Percentiles rank a stretch among this genome's conserved stretches.
Evolutionary conservation across 2,797 vertebrate genomes (phyloP).

Genomic region (Pelochelys cantorii): DNA sequence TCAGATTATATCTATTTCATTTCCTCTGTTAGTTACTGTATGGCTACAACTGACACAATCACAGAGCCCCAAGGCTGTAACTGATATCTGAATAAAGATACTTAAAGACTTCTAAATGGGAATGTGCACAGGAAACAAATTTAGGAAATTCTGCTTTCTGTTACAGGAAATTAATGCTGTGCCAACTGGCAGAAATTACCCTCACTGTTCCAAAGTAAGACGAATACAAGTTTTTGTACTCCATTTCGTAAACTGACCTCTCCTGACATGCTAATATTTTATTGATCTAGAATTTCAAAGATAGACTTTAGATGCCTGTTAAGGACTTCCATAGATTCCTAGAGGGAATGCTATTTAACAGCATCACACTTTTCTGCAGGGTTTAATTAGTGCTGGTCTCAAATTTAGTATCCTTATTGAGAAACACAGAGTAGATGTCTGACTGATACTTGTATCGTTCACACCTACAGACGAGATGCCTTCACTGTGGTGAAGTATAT

Average conservation of each 20-base stretch:
- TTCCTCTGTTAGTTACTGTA: slow-evolving; percentile 77
- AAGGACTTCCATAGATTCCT: slow-evolving; percentile 35
- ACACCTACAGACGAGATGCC: slow-evolving; percentile 59
- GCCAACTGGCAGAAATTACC: slow-evolving; percentile 80
- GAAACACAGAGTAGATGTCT: slow-evolving; percentile 1
- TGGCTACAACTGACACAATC: slow-evolving; percentile 60
- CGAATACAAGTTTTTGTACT: slow-evolving; percentile 68
- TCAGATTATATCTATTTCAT: slow-evolving; percentile 76
- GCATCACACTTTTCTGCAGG: slow-evolving; percentile 34
- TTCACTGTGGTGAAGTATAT: slow-evolving; percentile 41
- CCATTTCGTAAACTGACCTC: slow-evolving; percentile 72
- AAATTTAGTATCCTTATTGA: slow-evolving; percentile 39
- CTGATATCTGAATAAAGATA: slow-evolving; percentile 75
- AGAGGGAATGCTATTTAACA: slow-evolving; percentile 61
- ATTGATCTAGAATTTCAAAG: slow-evolving; percentile 80
- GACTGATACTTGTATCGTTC: slow-evolving; percentile 43
- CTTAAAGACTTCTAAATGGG: slow-evolving; percentile 68
- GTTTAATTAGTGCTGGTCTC: slow-evolving; percentile 4
- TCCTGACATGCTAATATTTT: slow-evolving; percentile 67
- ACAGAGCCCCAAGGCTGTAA: slow-evolving; percentile 75
- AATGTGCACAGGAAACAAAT: slow-evolving; percentile 80
- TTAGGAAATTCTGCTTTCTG: slow-evolving; percentile 84
- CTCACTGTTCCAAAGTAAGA: slow-evolving; percentile 55
- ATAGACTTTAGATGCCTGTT: slow-evolving; percentile 44
- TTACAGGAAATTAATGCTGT: slow-evolving; percentile 81